A percentile compares a stretch with the other conserved stretches of the same genome.
phyloP scores from a whole-genome alignment of 2,797 vertebrate species.

The Muscicapa comitata region DNA sequence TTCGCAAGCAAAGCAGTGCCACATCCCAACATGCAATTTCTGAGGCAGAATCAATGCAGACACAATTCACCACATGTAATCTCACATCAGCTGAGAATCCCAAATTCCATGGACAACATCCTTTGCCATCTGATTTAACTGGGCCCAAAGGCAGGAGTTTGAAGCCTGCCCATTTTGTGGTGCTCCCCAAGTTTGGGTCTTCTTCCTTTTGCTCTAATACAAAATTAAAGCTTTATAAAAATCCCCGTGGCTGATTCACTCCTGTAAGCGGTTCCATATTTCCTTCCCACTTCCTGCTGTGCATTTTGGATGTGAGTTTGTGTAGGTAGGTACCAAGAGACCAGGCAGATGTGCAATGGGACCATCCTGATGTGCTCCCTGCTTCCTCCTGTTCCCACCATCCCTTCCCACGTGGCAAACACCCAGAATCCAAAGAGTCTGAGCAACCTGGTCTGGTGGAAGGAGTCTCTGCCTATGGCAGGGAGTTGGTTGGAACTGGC shows the following conservation, averaged over 20 bases:
- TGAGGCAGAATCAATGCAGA: neutral
- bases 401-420: neutral
- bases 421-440: fast-evolving
- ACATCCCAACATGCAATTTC: neutral
- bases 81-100: neutral
- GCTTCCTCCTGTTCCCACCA: neutral
- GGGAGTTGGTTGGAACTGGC: neutral
- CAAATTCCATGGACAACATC: neutral
- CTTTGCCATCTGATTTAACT: neutral
- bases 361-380: neutral
- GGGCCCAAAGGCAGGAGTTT: neutral
- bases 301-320: neutral
- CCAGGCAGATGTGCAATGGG: neutral
- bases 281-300: neutral
- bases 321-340: neutral
- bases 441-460: neutral
- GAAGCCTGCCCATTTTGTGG: neutral
- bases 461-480: neutral
- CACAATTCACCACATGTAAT: neutral
- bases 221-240: neutral
- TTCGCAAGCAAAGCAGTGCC: neutral
- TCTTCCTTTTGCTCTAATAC: neutral
- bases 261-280: neutral
- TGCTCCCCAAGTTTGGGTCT: neutral
- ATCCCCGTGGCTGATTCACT: neutral